A percentile compares a stretch with the other conserved stretches of the same genome.
Evolutionary conservation across 1,140 invertebrate genomes (phyloP).

Genomic region (Diploscapter pachys): DNA sequence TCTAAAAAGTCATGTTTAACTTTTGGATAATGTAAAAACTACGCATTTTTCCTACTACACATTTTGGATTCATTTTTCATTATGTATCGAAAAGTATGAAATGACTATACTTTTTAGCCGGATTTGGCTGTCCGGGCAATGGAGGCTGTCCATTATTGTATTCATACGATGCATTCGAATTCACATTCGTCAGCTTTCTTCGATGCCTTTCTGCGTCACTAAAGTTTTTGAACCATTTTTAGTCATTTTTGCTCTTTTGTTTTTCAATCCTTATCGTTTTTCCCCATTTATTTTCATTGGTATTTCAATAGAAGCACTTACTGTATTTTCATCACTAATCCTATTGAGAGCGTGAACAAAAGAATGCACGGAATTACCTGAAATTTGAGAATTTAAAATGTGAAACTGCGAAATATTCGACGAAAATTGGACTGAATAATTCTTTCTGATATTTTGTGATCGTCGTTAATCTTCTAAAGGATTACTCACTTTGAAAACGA

Average conservation of each 20-base stretch:
- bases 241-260: no score
- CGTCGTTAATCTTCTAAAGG: no score
- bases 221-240: no score
- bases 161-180: slow-evolving; percentile 11
- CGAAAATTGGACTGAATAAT: background rate
- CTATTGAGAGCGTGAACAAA: slow-evolving; percentile 43
- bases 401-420: background rate
- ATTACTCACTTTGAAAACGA: slow-evolving; percentile 45
- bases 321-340: slow-evolving; percentile 43
- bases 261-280: no score
- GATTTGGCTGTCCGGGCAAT: slow-evolving; percentile 9
- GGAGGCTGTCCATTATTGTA: no score
- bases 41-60: no score
- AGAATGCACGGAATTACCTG: slow-evolving; percentile 52
- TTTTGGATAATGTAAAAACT: no score
- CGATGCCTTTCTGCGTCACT: slow-evolving; percentile 41
- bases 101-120: slow-evolving; percentile 20
- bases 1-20: background rate
- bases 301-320: no score
- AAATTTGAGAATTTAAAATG: background rate
- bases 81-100: background rate
- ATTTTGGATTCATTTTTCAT: background rate
- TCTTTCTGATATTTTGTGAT: background rate
- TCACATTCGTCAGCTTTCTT: slow-evolving; percentile 32
- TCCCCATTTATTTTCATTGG: no score